Base-by-base conservation (phyloP, 92 coral and sea anemone genomes). In the Micromussa lordhowensis region DNA sequence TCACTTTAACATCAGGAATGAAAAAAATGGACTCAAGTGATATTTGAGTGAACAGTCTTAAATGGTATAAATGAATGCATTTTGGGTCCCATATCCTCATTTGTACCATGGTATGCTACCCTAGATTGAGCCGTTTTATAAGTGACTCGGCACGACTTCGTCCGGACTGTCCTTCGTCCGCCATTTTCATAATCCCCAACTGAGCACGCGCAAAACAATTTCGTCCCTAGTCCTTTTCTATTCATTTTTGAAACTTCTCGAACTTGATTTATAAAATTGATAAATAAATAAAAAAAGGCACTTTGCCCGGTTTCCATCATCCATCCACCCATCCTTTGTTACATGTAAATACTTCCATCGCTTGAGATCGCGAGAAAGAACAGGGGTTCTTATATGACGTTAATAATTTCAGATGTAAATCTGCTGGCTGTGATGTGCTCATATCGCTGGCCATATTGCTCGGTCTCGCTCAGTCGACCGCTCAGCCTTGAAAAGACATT, bases 211-310 rank as follows among this genome's bases (percentile, higher is more conserved):
- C 26, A 4, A 35, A 29, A 36, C 2, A 73, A 73, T 38, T 32
- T 73, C 77, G 78, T 73, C 36, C 53, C 38, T 73, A 73, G 78
- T 73, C 51, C 24, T 73, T 49, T 53, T 73, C 51, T 22, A 36
- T 24, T 55, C 19, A 32, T 73, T 72, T 69, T 16, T 32, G 51
- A 9, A 44, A 44, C 10, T 44, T 44, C 13, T 44, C 12, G 1
- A 44, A 44, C 51, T 44, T 44, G 51, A 44, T 55, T 21, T 16
- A 55, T 55, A 2, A 55, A n/a, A n/a, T n/a, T n/a, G n/a, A n/a
- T n/a, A n/a, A n/a, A n/a, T n/a, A n/a, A n/a, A n/a, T n/a, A n/a
- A n/a, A n/a, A 55, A 55, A 11, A 55, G 16, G 16, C 61, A 17
- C 61, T 19, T 55, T 55, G 61, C 21, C 21, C 19, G 22, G 61